phyloP scores from a whole-genome alignment of 2,888 invertebrate genomes.

The Eretmocerus hayati region DNA sequence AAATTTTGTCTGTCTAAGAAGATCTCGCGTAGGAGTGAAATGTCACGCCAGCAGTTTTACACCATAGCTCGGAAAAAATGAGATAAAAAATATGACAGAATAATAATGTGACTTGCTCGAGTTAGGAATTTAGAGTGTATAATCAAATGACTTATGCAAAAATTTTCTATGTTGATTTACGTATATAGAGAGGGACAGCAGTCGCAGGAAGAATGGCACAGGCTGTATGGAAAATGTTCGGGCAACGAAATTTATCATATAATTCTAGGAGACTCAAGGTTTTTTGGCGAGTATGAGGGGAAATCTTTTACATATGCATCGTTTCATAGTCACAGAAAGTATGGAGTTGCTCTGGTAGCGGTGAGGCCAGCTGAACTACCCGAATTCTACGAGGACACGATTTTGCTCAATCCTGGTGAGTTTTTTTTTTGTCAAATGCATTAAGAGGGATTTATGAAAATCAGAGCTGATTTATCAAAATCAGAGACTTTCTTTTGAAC shows the following conservation, averaged over 20 bases:
- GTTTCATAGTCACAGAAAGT: slow-evolving; percentile 98
- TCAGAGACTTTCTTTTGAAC: too few relatives aligned
- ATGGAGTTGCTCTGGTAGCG: slow-evolving; percentile 93
- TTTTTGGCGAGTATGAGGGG: slow-evolving; percentile 97
- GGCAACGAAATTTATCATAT: slow-evolving; percentile 99
- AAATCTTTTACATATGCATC: slow-evolving; percentile 99
- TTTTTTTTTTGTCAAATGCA: neutral
- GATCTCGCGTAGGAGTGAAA: too few relatives aligned
- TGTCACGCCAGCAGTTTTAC: too few relatives aligned
- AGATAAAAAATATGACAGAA: too few relatives aligned
- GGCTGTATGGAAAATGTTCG: slow-evolving; percentile 95
- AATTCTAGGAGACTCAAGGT: slow-evolving; percentile 85
- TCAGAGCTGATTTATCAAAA: too few relatives aligned
- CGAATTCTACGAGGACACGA: slow-evolving; percentile 92
- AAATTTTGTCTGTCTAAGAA: too few relatives aligned
- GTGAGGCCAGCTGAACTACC: slow-evolving; percentile 88
- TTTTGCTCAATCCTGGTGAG: slow-evolving; percentile 77
- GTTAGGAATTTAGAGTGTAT: too few relatives aligned
- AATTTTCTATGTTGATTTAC: too few relatives aligned
- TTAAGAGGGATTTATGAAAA: too few relatives aligned
- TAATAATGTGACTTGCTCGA: too few relatives aligned
- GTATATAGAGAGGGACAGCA: slow-evolving; percentile 92
- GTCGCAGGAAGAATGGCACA: slow-evolving; percentile 96
- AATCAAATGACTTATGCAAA: too few relatives aligned
- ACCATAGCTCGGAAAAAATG: too few relatives aligned